Percentiles rank a stretch among this genome's conserved stretches.
These are phyloP conservation scores for Pseudochaenichthys georgianus DNA, from an alignment of 2,797 vertebrate genomes.

Conservation along the genomic window DNA sequence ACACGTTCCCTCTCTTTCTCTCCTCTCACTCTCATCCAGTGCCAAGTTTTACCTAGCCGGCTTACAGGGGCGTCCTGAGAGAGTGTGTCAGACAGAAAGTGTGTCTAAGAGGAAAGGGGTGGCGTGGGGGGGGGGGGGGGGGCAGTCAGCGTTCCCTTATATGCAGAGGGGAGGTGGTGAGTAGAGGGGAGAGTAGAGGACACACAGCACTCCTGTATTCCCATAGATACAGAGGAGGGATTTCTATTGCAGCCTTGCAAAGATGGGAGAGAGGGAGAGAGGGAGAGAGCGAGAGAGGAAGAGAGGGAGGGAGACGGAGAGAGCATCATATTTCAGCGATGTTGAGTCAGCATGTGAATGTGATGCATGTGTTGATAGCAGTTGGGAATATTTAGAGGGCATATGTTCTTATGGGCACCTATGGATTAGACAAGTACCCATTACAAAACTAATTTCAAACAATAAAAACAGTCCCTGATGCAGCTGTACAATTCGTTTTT, in stretches of 20 bases:
- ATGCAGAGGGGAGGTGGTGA: slow-evolving; percentile 61
- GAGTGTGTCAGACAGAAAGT: slow-evolving; percentile 75
- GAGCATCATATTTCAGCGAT: slow-evolving; percentile 72
- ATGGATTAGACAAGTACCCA: slow-evolving; percentile 3
- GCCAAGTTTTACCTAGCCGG: slow-evolving; percentile 69
- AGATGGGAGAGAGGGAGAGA: slow-evolving; percentile 42
- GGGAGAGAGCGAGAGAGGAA: slow-evolving; percentile 8
- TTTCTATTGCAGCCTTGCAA: slow-evolving; percentile 68
- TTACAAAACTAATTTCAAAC: background rate
- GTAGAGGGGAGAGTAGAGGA: slow-evolving; percentile 67
- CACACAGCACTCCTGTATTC: slow-evolving; percentile 68
- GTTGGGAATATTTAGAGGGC: slow-evolving; percentile 60
- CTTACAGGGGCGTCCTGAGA: slow-evolving; percentile 73
- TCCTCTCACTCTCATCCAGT: slow-evolving; percentile 63
- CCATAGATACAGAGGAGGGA: slow-evolving; percentile 74
- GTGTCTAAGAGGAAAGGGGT: slow-evolving; percentile 58
- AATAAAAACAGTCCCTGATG: background rate
- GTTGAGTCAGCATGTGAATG: slow-evolving; percentile 78
- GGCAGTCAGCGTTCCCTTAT: slow-evolving; percentile 57
- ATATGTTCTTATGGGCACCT: slow-evolving; percentile 31
- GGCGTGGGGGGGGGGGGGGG: slow-evolving; percentile 7
- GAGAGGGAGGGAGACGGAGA: slow-evolving; percentile 20
- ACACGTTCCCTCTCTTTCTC: slow-evolving; percentile 31
- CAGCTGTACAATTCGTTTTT: background rate
- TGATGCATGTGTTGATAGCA: slow-evolving; percentile 68